Evolutionary conservation across 2,888 invertebrate genomes (phyloP).

Genomic region (Augiades crinisus): DNA sequence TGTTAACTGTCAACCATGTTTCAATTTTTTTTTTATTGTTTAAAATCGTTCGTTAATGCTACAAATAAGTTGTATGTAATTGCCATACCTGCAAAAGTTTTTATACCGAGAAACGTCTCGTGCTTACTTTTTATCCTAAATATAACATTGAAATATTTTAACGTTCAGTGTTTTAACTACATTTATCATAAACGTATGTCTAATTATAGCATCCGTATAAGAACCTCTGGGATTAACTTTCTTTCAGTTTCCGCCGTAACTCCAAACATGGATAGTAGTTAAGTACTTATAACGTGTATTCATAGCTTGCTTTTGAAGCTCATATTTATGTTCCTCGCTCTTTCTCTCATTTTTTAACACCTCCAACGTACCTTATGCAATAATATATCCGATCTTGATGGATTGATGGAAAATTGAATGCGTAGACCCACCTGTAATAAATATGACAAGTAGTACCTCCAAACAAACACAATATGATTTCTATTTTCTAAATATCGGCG

Average conservation of each 20-base stretch:
- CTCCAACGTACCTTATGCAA: too few relatives aligned
- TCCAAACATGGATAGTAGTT: slow-evolving; percentile 12
- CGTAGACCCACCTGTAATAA: too few relatives aligned
- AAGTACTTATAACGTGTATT: slow-evolving; percentile 4
- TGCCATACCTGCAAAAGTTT: too few relatives aligned
- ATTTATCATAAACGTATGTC: slow-evolving; percentile 50
- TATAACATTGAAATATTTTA: slow-evolving; percentile 38
- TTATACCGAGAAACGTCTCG: too few relatives aligned
- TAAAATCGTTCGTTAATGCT: not conserved
- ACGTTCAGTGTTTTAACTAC: slow-evolving; percentile 49
- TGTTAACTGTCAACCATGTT: slow-evolving; percentile 3
- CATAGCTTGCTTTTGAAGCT: slow-evolving; percentile 4
- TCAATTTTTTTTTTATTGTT: slow-evolving; percentile 2
- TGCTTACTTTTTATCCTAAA: slow-evolving; percentile 30
- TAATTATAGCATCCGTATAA: slow-evolving; percentile 68
- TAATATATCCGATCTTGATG: too few relatives aligned
- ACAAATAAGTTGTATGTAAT: too few relatives aligned
- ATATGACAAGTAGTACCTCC: too few relatives aligned
- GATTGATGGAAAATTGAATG: too few relatives aligned
- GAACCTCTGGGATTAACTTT: slow-evolving; percentile 67
- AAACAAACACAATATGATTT: too few relatives aligned
- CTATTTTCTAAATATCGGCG: too few relatives aligned
- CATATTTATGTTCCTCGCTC: slow-evolving; percentile 7
- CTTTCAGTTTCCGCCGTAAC: slow-evolving; percentile 45
- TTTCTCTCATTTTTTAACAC: too few relatives aligned